Conservation (phyloP, 2,113 vertebrate species). For the Poeciliopsis occidentalis region DNA sequence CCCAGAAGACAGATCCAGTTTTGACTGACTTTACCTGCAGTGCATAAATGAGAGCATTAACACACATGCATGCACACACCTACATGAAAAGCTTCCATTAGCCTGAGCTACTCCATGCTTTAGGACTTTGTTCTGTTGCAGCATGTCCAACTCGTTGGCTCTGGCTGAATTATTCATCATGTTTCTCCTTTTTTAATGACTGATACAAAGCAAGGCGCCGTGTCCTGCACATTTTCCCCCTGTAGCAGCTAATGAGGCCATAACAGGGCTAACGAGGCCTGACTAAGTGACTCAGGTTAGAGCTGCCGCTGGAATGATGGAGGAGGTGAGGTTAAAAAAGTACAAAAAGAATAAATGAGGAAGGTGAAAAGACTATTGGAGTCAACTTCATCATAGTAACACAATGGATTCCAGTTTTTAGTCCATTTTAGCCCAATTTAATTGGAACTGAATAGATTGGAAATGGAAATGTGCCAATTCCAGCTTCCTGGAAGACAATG, state of each 20-base stretch:
- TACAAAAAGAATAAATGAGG: too few relatives aligned
- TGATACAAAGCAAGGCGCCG: constrained; percentile 1
- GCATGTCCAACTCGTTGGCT: constrained; percentile 3
- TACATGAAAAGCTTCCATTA: constrained; percentile 17
- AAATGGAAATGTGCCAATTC: too few relatives aligned
- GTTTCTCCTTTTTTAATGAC: constrained; percentile 35
- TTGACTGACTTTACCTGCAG: constrained; percentile 91
- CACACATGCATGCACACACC: background rate
- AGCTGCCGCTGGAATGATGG: background rate
- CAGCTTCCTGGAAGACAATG: too few relatives aligned
- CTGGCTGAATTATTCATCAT: constrained; percentile 34
- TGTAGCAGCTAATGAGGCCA: constrained; percentile 25
- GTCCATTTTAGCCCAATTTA: too few relatives aligned
- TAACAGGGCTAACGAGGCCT: constrained; percentile 25
- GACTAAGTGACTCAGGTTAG: constrained; percentile 22
- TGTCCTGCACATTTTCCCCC: constrained; percentile 14
- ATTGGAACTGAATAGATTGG: too few relatives aligned
- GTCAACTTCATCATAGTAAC: too few relatives aligned
- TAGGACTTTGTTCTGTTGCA: background rate
- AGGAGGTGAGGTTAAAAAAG: background rate
- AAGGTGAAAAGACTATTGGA: too few relatives aligned
- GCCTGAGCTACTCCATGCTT: background rate
- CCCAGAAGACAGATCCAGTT: constrained; percentile 93
- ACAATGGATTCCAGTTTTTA: too few relatives aligned
- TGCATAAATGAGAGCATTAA: constrained; percentile 12